These are phyloP conservation scores for Brevipalpus yothersi DNA, from an alignment of 1,140 invertebrate genomes.

Conservation along the genomic window DNA sequence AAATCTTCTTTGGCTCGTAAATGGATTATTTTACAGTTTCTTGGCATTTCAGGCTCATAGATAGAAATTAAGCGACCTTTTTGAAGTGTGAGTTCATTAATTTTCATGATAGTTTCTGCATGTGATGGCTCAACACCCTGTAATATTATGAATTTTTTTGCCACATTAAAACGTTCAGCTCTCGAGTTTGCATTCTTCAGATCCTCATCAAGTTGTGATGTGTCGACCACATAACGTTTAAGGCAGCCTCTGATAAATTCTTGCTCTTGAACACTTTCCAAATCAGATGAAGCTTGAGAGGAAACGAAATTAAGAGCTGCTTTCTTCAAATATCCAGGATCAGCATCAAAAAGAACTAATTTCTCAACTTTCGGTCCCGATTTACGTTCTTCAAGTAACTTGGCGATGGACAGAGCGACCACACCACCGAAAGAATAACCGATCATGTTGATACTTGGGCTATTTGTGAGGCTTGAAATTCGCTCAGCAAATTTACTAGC, in stretches of 20 bases:
- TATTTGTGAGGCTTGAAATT: not conserved
- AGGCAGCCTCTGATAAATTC: not conserved
- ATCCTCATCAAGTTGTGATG: not conserved
- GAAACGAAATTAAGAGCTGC: not conserved
- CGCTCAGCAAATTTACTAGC: not conserved
- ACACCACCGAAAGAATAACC: slow-evolving; percentile 85
- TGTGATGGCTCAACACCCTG: not conserved
- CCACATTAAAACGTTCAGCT: not conserved
- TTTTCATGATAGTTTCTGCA: not conserved
- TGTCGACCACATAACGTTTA: not conserved
- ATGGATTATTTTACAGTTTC: not conserved
- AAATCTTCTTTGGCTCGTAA: not conserved
- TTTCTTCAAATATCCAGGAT: not conserved
- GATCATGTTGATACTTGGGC: slow-evolving; percentile 26
- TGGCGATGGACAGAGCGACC: slow-evolving; percentile 73
- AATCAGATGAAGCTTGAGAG: too few relatives aligned
- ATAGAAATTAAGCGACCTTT: not conserved
- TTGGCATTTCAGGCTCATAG: not conserved
- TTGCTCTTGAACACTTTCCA: not conserved
- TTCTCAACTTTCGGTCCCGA: not conserved
- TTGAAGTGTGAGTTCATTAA: not conserved
- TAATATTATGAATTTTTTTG: not conserved
- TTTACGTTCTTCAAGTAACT: slow-evolving; percentile 13
- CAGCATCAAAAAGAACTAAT: not conserved
- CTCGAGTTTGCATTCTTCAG: not conserved